Evolutionary conservation across 2,113 vertebrate species (phyloP), one percentile per base, ranked within the genome.

Genomic region (Taxidea taxus): DNA sequence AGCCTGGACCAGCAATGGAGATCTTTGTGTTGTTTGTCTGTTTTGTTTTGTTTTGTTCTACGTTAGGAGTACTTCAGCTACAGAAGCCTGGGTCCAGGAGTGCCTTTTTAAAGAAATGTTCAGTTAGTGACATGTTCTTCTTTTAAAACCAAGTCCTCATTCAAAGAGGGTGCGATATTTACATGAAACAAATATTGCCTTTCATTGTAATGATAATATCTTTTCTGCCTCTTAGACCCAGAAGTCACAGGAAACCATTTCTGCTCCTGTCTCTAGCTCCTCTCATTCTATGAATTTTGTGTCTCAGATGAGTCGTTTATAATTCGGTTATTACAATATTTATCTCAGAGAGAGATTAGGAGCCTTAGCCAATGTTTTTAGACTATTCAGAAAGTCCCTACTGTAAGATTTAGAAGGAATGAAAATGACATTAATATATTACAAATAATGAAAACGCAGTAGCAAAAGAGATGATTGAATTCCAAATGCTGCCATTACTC

Each of bases 401-500:
- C 18, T 89, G 85, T 90, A 91, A 91, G 66, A 88, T 49, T 88
- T 49, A 95, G 60, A 58, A 58, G 72, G 34, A 89, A 88, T 75
- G 42, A 92, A 93, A 89, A 77, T 1, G 42, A 49, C 58, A 20
- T 75, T 83, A 82, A 96, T 84, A 60, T 68, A 87, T 94, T 91
- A 78, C 49, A 87, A 96, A 74, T 64, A 96, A 96, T 66, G 85
- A 89, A 78, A 78, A 58, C 0, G 0, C 84, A 58, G 31, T 34
- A 44, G 70, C 74, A 90, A 86, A 88, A 49, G 70, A 81, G 49
- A 80, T 82, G 64, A 94, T 21, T 94, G 87, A 90, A 95, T 91
- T 89, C 70, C 85, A 95, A 97, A 94, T 49, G 44, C 95, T 84
- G 62, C 82, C 68, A 85, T 86, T 83, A 85, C 72, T 92, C n/a